Conservation (phyloP, 2,113 vertebrate species). For the Poeciliopsis turrubarensis region DNA sequence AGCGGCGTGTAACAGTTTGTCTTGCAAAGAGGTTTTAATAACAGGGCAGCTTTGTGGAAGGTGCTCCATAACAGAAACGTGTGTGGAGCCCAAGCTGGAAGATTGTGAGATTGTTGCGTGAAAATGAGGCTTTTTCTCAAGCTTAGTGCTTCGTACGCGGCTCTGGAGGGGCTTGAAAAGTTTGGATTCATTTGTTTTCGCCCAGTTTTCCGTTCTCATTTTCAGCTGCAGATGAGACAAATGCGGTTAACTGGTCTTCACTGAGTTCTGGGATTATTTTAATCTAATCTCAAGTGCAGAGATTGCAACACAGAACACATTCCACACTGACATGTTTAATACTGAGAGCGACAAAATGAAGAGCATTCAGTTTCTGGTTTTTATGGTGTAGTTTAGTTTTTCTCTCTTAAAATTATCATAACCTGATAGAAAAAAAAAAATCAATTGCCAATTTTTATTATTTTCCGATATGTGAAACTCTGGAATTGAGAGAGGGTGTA, state of each 20-base stretch:
- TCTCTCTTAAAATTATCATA: too few species aligned
- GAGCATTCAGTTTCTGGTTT: too few species aligned
- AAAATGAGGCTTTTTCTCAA: too few species aligned
- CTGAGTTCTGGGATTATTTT: not conserved
- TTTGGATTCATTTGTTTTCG: too few species aligned
- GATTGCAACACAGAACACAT: not conserved
- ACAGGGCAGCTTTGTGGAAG: slow-evolving; percentile 32
- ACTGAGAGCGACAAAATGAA: not conserved
- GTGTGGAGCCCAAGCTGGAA: slow-evolving; percentile 13
- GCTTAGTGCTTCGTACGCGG: too few species aligned
- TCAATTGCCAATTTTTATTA: too few species aligned
- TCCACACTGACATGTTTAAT: not conserved
- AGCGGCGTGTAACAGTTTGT: slow-evolving; percentile 30
- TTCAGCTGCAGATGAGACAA: not conserved
- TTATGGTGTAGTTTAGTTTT: too few species aligned
- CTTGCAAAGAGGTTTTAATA: slow-evolving; percentile 42
- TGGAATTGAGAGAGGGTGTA: too few species aligned
- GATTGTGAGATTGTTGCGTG: slow-evolving; percentile 23
- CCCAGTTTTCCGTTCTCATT: too few species aligned
- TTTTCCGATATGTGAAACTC: too few species aligned
- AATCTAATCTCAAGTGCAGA: not conserved
- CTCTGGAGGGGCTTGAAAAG: too few species aligned
- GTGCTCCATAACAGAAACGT: slow-evolving; percentile 24
- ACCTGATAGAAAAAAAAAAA: too few species aligned
- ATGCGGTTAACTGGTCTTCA: not conserved